Conservation (phyloP, 37 sponge, comb jelly and placozoan genomes). For the Sycon ciliatum region DNA sequence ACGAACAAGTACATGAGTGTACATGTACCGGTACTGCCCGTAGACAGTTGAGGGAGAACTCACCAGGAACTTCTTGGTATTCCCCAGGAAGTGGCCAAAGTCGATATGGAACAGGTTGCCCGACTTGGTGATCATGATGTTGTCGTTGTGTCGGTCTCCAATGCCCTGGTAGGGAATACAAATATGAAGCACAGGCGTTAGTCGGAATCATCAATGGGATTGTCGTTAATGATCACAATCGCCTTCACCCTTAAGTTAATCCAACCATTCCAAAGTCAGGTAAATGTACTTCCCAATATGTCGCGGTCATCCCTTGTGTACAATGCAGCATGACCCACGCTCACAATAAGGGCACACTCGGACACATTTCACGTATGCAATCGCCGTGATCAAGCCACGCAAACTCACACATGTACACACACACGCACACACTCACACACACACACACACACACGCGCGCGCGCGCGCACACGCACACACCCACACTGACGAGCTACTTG, state of each 20-base stretch:
- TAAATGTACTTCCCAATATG: too few relatives aligned
- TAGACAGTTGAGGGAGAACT: too few relatives aligned
- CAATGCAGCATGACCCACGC: too few relatives aligned
- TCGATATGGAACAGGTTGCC: slow-evolving; percentile 95
- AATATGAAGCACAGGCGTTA: not conserved
- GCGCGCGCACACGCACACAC: slow-evolving; percentile 1
- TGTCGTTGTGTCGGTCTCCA: slow-evolving; percentile 89
- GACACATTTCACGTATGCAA: too few relatives aligned
- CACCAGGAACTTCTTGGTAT: slow-evolving; percentile 74
- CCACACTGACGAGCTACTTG: not conserved
- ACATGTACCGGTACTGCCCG: too few relatives aligned
- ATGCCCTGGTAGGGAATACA: slow-evolving; percentile 60
- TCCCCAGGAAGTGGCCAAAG: slow-evolving; percentile 96
- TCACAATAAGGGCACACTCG: too few relatives aligned
- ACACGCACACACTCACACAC: not conserved
- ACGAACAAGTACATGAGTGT: too few relatives aligned
- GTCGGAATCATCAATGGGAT: not conserved
- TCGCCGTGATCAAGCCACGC: too few relatives aligned
- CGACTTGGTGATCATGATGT: slow-evolving; percentile 80
- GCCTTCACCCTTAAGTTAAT: not conserved
- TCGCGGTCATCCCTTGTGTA: too few relatives aligned
- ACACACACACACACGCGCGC: not conserved
- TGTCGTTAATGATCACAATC: not conserved
- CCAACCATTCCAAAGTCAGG: too few relatives aligned
- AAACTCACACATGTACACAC: not conserved